phyloP scores from a whole-genome alignment of 2,113 vertebrate genomes.

The Opisthocomus hoazin region DNA sequence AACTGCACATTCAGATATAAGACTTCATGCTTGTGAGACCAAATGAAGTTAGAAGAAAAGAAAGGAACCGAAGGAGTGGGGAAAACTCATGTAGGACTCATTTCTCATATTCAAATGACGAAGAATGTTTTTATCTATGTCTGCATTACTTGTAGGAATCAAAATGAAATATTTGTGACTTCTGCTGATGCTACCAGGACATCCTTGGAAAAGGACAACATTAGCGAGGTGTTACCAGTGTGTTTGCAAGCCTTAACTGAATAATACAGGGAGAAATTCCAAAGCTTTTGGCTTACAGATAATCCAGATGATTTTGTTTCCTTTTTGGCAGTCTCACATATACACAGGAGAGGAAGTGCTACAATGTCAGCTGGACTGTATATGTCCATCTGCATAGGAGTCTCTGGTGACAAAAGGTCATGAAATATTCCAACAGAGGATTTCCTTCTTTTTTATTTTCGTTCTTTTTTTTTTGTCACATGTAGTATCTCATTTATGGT shows the following conservation, averaged over 20 bases:
- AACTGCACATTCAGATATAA: not conserved
- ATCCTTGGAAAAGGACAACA: not conserved
- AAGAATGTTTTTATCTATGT: not conserved
- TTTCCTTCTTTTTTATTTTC: not conserved
- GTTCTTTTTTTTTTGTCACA: not conserved
- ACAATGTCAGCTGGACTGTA: not conserved
- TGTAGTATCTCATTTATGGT: not conserved
- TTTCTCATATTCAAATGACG: not conserved
- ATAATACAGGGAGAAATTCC: not conserved
- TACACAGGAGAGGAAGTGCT: not conserved
- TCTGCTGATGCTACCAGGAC: not conserved
- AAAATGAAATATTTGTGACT: constrained; percentile 4
- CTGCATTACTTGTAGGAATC: not conserved
- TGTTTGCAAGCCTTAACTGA: not conserved
- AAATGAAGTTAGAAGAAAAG: not conserved
- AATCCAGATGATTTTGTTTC: constrained; percentile 1
- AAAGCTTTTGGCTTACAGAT: not conserved
- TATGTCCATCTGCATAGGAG: not conserved
- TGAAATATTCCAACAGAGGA: not conserved
- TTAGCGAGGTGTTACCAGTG: not conserved
- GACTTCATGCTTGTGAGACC: not conserved
- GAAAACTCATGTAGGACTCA: not conserved
- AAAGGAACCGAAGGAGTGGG: not conserved
- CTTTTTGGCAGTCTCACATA: not conserved
- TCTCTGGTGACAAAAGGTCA: not conserved